These are phyloP conservation scores for Oasisia sp. DNA, from an alignment of 2,888 invertebrate species.

Conservation along the genomic window DNA sequence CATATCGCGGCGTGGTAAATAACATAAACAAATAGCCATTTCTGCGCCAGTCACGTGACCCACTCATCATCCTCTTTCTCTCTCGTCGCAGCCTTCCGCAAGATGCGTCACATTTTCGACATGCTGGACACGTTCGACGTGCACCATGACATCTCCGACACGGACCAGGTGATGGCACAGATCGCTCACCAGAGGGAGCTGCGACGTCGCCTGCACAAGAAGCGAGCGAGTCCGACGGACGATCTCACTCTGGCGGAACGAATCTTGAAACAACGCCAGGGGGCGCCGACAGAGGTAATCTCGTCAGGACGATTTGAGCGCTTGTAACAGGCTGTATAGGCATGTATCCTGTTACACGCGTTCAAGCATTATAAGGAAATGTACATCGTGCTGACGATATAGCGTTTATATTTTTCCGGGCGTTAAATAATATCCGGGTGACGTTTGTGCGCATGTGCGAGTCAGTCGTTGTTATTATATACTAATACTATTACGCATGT, in stretches of 20 bases:
- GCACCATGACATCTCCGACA: neutral
- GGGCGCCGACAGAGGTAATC: neutral
- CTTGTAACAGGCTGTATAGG: too few species aligned
- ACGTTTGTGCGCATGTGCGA: too few species aligned
- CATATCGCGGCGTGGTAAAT: too few species aligned
- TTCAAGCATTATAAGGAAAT: too few species aligned
- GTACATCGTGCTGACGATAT: too few species aligned
- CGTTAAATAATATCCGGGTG: too few species aligned
- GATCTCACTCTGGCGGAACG: neutral
- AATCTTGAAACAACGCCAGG: neutral
- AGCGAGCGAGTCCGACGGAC: neutral
- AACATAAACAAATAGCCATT: too few species aligned
- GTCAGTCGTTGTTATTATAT: too few species aligned
- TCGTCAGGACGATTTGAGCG: too few species aligned
- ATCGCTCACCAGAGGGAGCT: neutral
- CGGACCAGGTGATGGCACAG: neutral
- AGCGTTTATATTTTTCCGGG: too few species aligned
- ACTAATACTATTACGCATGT: too few species aligned
- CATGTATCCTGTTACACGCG: too few species aligned
- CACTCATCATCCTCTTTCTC: neutral
- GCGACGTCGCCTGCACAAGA: neutral
- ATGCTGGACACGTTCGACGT: neutral
- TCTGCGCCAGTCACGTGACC: neutral
- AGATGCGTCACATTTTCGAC: conserved; percentile 17
- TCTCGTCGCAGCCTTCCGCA: neutral